Evolutionary conservation across 1,140 invertebrate genomes (phyloP), one percentile per base, ranked within the genome.

Genomic region (Saccostrea glomerata): DNA sequence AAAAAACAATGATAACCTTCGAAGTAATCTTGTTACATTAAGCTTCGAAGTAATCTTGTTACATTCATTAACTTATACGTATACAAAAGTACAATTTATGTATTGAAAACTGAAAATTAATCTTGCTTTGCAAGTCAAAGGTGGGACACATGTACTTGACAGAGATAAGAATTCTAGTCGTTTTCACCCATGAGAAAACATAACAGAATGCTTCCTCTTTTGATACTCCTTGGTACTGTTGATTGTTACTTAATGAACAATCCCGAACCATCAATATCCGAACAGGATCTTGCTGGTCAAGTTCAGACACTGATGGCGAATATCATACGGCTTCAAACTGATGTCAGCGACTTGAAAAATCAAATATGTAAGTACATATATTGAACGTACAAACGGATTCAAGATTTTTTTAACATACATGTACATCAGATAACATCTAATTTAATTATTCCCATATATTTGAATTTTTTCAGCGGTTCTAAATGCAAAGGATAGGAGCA

Each of bases 341-440:
- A 77, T 25, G 70, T 77, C 70, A 77, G 12, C 4, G 70, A 77
- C 15, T 77, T 77, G 25, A 77, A 77, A 15, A 77, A 77, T 77
- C 70, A 77, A 15, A 77, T 77, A 30, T 77, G 70, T 77, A 77
- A 77, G 70, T 77, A 30, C 17, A 63, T 60, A 17, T 60, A 60
- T 20, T 60, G 15, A 60, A 17, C 12, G 7, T 11, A 60, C 20
- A 60, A 60, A 17, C 3, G 58, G 30, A 36, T 36, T 36, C 0
- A 36, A 7, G 47, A 47, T 47, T 47, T 47, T 47, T 47, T 47
- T 63, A n/a, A 20, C 58, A 60, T 20, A 60, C 20, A 63, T 4
- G 13, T 17, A 17, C 17, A 63, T 63, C n/a, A 17, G 58, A 60
- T 63, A 63, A 63, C n/a, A 63, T 63, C 17, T 20, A 20, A 20